A percentile compares a stretch with the other conserved stretches of the same genome.
Evolutionary conservation across 2,797 vertebrate genomes (phyloP).

Genomic region (Melanotaenia nigrans): DNA sequence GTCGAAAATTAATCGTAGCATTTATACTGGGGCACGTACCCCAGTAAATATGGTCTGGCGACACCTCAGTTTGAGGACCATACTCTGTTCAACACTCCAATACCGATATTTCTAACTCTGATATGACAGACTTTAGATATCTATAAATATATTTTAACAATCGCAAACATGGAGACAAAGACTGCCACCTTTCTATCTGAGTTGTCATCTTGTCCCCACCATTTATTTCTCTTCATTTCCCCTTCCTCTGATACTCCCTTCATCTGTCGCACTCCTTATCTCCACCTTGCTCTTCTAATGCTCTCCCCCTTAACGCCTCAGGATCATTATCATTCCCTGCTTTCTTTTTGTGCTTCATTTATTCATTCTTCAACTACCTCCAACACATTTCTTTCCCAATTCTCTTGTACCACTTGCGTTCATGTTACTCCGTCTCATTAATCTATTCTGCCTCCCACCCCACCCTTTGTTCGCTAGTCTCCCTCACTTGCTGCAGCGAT

Average conservation of each 20-base stretch:
- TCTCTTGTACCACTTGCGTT: slow-evolving; percentile 11
- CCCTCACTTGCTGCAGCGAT: slow-evolving; percentile 26
- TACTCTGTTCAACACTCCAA: too few species aligned
- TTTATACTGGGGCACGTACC: too few species aligned
- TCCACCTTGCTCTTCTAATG: slow-evolving; percentile 61
- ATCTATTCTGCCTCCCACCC: background rate
- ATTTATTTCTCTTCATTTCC: slow-evolving; percentile 55
- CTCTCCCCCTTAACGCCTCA: slow-evolving; percentile 52
- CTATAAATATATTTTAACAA: too few species aligned
- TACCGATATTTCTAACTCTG: too few species aligned
- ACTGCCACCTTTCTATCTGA: slow-evolving; percentile 65
- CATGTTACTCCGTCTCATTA: slow-evolving; percentile 30
- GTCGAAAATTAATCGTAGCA: too few species aligned
- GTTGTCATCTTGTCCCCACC: slow-evolving; percentile 74
- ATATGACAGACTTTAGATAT: too few species aligned
- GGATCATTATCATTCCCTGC: slow-evolving; percentile 67
- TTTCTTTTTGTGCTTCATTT: slow-evolving; percentile 63
- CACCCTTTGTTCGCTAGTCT: slow-evolving; percentile 21
- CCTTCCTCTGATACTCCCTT: slow-evolving; percentile 36
- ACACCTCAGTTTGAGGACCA: too few species aligned
- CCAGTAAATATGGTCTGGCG: too few species aligned
- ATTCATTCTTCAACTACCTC: slow-evolving; percentile 66
- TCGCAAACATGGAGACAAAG: slow-evolving; percentile 25
- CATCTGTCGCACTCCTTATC: slow-evolving; percentile 72
- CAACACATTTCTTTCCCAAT: slow-evolving; percentile 51